Conservation (phyloP, 2,797 vertebrate genomes). For the Potorous gilbertii region DNA sequence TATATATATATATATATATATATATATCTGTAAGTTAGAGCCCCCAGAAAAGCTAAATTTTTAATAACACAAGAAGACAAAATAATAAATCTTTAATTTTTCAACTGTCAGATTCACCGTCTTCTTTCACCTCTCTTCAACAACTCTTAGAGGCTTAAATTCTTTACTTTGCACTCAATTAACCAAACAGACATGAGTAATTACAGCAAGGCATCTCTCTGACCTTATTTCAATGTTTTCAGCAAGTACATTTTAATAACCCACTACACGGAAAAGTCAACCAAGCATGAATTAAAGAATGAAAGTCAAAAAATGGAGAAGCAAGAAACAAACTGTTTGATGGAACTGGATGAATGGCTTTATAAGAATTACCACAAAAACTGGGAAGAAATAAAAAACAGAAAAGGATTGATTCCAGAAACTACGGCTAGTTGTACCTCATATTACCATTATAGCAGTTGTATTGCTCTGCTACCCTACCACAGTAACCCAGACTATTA, state of each 20-base stretch:
- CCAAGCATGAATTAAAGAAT: neutral
- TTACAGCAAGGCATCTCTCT: neutral
- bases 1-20: neutral
- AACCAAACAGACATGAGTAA: neutral
- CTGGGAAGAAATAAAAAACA: neutral
- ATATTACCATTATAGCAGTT: neutral
- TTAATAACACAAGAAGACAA: neutral
- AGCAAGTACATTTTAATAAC: neutral
- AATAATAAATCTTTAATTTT: neutral
- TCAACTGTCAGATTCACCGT: neutral
- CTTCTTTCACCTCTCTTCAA: neutral
- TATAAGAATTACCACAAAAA: neutral
- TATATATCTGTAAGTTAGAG: neutral
- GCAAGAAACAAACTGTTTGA: neutral
- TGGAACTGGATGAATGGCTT: neutral
- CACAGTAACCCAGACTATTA: neutral
- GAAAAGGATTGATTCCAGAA: neutral
- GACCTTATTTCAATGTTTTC: neutral
- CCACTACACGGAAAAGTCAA: neutral
- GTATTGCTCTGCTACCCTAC: neutral
- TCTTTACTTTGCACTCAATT: neutral
- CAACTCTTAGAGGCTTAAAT: neutral
- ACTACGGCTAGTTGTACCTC: neutral
- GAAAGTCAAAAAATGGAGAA: neutral
- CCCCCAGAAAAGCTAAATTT: neutral